Conservation (phyloP, 2,113 vertebrate species). For the Morone chrysops region DNA sequence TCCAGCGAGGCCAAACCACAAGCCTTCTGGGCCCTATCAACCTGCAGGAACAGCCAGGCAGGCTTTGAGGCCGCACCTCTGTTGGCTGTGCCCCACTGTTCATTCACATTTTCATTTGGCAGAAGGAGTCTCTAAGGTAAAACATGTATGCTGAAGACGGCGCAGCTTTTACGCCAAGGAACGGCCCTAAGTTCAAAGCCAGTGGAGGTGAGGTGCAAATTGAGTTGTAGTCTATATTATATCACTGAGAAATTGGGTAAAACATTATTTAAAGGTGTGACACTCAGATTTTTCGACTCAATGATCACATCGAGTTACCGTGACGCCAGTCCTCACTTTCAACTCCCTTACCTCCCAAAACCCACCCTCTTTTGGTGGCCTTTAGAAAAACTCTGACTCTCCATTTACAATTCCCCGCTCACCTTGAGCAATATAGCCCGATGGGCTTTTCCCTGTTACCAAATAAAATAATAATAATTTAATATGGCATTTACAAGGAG, state of each 20-base stretch:
- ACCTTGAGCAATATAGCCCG: slow-evolving; percentile 78
- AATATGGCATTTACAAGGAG: slow-evolving; percentile 89
- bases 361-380: slow-evolving; percentile 68
- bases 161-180: slow-evolving; percentile 20
- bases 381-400: slow-evolving; percentile 68
- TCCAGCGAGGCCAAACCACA: slow-evolving; percentile 55
- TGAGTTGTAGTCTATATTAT: neutral
- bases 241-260: neutral
- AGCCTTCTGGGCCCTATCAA: slow-evolving; percentile 62
- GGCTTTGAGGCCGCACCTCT: slow-evolving; percentile 40
- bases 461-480: slow-evolving; percentile 89
- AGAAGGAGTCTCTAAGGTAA: slow-evolving; percentile 21
- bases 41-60: slow-evolving; percentile 53
- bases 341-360: slow-evolving; percentile 27
- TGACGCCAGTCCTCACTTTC: slow-evolving; percentile 45
- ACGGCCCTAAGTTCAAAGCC: neutral
- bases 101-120: slow-evolving; percentile 72
- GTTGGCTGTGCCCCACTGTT: slow-evolving; percentile 41
- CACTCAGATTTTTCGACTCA: slow-evolving; percentile 9
- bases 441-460: slow-evolving; percentile 86
- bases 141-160: slow-evolving; percentile 6
- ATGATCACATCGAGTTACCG: slow-evolving; percentile 23
- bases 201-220: slow-evolving; percentile 5
- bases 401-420: slow-evolving; percentile 76
- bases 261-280: slow-evolving; percentile 25